Percentiles rank a stretch among this genome's conserved stretches.
These are phyloP conservation scores for Trichogramma evanescens DNA, from an alignment of 2,888 invertebrate genomes.

Conservation along the genomic window DNA sequence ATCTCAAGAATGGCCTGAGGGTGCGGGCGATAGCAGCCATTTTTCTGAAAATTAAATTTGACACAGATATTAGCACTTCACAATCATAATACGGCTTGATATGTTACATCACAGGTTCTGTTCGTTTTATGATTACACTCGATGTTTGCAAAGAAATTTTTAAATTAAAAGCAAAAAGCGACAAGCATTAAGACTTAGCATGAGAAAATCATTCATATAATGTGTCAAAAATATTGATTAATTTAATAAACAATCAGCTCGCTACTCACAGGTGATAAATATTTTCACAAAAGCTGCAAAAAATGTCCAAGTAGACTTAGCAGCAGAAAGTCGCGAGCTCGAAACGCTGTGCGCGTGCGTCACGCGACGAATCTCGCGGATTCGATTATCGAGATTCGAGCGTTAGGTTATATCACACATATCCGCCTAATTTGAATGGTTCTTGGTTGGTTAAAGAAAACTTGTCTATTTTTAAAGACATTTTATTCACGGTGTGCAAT, in stretches of 20 bases:
- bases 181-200: not conserved
- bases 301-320: not conserved
- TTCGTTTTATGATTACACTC: slow-evolving; percentile 7
- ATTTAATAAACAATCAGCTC: slow-evolving; percentile 3
- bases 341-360: slow-evolving; percentile 4
- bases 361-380: not conserved
- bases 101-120: slow-evolving; percentile 21
- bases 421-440: too few species aligned
- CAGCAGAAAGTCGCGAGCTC: slow-evolving; percentile 9
- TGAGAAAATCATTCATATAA: not conserved
- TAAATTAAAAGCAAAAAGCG: not conserved
- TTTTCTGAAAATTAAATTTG: slow-evolving; percentile 7
- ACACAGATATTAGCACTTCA: not conserved
- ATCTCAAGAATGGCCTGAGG: slow-evolving; percentile 37
- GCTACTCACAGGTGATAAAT: slow-evolving; percentile 3
- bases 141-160: not conserved
- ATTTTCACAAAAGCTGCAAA: slow-evolving; percentile 3
- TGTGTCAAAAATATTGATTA: not conserved
- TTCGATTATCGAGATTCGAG: too few species aligned
- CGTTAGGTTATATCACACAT: too few species aligned
- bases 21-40: slow-evolving; percentile 40
- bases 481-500: too few species aligned
- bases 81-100: slow-evolving; percentile 1
- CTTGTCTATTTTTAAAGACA: too few species aligned
- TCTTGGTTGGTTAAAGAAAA: too few species aligned